Evolutionary conservation across 2,797 vertebrate genomes (phyloP), one percentile per base, ranked within the genome.

Genomic region (Crocidura indochinensis): DNA sequence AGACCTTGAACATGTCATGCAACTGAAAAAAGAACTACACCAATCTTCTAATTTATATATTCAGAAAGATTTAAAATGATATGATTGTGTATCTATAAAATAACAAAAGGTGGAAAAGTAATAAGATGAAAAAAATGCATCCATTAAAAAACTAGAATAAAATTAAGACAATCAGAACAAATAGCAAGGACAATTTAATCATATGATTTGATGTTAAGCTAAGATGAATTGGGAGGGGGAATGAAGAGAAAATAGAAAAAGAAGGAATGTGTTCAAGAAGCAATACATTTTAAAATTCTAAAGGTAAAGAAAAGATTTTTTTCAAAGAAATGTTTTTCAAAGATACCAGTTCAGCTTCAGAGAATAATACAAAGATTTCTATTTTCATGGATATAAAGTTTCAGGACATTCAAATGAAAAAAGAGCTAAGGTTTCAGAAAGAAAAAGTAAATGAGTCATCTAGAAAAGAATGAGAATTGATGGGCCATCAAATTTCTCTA

Each of bases 371-470:
- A 89, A 83, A 49, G n/a, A 17, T 46, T 65, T 24, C 19, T 11
- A 68, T 4, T 6, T 79, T 68, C 62, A 56, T 2, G 12, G 14
- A 60, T 17, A 73, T 22, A 26, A 90, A 87, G 72, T 72, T 76
- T 88, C 19, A 76, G 56, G 20, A 69, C 4, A 51, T 6, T 29
- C 20, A 86, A 82, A 84, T 27, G 65, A n/a, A 49, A 84, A 86
- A 85, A 15, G 90, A 73, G 68, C 67, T 44, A 93, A 79, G 12
- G 67, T 90, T 83, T 82, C 56, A 56, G 84, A 92, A 67, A 90
- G 83, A 91, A 62, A 90, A 93, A 90, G 88, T 27, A 72, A 93
- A 69, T n/a, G 53, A 71, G 6, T 72, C 44, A 27, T 11, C 20
- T 27, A 38, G 29, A 94, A 79, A 12, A 60, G 15, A 62, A 20